Conservation (phyloP, 2,888 invertebrate genomes). For the Dasypogon diadema region DNA sequence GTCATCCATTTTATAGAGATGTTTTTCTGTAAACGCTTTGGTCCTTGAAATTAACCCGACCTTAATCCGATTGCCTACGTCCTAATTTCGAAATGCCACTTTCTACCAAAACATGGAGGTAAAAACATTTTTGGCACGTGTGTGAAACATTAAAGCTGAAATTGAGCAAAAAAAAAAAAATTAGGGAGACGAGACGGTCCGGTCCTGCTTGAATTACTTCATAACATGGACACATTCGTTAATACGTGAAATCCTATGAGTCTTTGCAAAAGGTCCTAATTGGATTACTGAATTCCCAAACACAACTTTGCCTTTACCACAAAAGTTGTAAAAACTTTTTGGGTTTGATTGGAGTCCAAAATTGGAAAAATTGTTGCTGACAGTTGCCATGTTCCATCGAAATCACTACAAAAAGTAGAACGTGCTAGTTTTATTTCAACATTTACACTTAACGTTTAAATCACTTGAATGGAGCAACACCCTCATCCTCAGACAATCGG, state of each 20-base stretch:
- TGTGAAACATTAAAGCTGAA: neutral
- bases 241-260: neutral
- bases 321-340: neutral
- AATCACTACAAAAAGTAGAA: conserved; percentile 10
- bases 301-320: neutral
- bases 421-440: neutral
- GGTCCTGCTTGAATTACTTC: no score
- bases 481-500: neutral
- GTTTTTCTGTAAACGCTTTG: no score
- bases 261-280: neutral
- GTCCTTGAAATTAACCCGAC: no score
- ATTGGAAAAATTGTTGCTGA: neutral
- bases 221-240: neutral
- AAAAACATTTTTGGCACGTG: no score
- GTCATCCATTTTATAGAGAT: no score
- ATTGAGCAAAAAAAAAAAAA: neutral
- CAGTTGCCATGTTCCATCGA: conserved; percentile 15
- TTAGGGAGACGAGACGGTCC: neutral
- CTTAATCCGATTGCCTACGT: no score
- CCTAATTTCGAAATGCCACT: no score
- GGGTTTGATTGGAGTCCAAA: neutral
- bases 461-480: neutral
- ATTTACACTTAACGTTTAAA: neutral
- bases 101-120: no score
- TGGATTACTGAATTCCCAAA: conserved; percentile 3